Base-by-base conservation (phyloP, 2,797 vertebrate genomes). In the Triplophysa yarkandensis region DNA sequence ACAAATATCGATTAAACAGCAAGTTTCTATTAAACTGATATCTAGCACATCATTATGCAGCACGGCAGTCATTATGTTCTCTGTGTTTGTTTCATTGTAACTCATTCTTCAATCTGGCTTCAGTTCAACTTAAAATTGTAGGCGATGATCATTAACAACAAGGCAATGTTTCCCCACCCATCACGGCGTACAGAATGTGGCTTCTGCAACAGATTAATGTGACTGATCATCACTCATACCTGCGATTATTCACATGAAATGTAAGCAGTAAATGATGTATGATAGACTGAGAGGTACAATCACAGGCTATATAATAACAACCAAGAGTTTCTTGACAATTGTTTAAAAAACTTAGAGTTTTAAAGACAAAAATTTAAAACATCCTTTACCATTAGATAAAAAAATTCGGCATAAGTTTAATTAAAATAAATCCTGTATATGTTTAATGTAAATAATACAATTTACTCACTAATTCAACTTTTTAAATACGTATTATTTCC, bases 161-260 rank as follows among this genome's bases (percentile, higher is more conserved):
- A 43, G 28, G 69, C 39, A 72, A 79, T 13, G 39, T 28, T 66
- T 79, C 55, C 60, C 50, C 58, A 73, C 72, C 69, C 30, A 63
- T 66, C 55, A 74, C n/a, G 60, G 28, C 69, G 54, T 69, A 78
- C 41, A 64, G 74, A 79, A 46, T 32, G 17, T 71, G 80, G 73
- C 65, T 79, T 66, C 70, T 67, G 70, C 57, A 79, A 61, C 61
- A 46, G 17, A 54, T 81, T 61, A 27, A 48, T 30, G 54, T 43
- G 63, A 77, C 52, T 63, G 17, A 74, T 79, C 61, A 50, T 74
- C 16, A 54, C 28, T 70, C 74, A 39, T 32, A 60, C 55, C 67
- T 68, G 46, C 57, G 68, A 75, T 50, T 71, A 75, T 64, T 34
- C 55, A 11, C 46, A 72, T 34, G 19, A 39, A 41, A 28, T 50